Base-by-base conservation (phyloP, 2,888 invertebrate genomes). In the Troides oblongomaculatus region DNA sequence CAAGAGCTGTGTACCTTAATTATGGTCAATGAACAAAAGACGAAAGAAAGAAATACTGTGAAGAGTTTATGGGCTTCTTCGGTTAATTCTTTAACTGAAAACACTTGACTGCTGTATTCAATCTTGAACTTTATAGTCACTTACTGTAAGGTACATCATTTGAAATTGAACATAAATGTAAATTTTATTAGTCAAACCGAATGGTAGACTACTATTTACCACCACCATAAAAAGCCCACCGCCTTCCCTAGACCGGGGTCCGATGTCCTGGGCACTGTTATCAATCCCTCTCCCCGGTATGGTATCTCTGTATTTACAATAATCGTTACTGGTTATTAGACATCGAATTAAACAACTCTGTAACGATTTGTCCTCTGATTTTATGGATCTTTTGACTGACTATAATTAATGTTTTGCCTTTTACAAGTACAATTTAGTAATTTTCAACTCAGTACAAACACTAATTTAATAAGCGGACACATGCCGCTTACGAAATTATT, bases 401-500 rank as follows among this genome's bases (percentile, higher is more conserved):
- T 50, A 36, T 60, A 60, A 60, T 60, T 66, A 66, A 60, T 61
- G 50, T 39, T 61, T 66, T 18, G 36, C 14, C 60, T 53, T 36
- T 36, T 61, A 36, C 50, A 17, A 50, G 59, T 46, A 66, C 58
- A 66, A 66, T 66, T 66, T 66, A 36, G 53, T 46, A 14, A 66
- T 66, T 66, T 66, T 30, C 50, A 61, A 66, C 30, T 66, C 50
- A 59, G 23, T 59, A 59, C 25, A 58, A 58, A 65, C 43, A 59
- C 59, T 65, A 65, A 59, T 59, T 65, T 66, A 66, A 66, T 66
- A 66, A 66, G 50, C 23, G 60, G 66, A 66, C 60, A 66, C 53
- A 60, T 66, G 59, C 36, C 60, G 53, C 30, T 43, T 66, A 21
- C 21, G 60, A 39, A 66, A 46, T 60, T 30, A 66, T 66, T 50